phyloP scores from a whole-genome alignment of 2,113 vertebrate genomes.

The Myotis yumanensis region DNA sequence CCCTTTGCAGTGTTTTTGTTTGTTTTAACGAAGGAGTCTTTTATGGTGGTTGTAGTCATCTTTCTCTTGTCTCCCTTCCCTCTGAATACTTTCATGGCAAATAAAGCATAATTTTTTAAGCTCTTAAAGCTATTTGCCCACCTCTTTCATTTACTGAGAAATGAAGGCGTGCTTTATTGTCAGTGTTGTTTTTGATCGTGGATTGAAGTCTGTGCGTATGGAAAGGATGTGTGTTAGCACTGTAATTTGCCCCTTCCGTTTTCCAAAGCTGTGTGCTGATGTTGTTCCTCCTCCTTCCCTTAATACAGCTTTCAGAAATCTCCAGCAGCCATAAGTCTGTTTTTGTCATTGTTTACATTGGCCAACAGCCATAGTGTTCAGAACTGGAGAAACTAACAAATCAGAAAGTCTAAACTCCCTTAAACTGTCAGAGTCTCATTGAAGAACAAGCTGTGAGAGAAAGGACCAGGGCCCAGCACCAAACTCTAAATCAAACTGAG shows the following conservation, averaged over 20 bases:
- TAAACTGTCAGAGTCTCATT: neutral
- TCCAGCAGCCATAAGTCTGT: neutral
- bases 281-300: neutral
- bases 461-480: neutral
- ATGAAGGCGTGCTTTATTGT: neutral
- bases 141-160: constrained; percentile 37
- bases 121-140: neutral
- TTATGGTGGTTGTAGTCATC: neutral
- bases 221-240: neutral
- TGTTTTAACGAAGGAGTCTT: neutral
- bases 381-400: constrained; percentile 22
- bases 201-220: neutral
- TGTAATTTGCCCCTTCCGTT: neutral
- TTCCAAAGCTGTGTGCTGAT: neutral
- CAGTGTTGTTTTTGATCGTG: neutral
- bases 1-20: neutral
- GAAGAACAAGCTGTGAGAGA: neutral
- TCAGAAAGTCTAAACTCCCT: constrained; percentile 16
- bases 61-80: neutral
- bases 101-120: neutral
- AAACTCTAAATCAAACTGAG: neutral
- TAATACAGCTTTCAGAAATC: constrained; percentile 12
- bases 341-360: neutral
- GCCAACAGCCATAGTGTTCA: constrained; percentile 1
- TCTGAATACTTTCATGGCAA: neutral